A percentile compares a stretch with the other conserved stretches of the same genome.
These are phyloP conservation scores for Buathra laborator DNA, from an alignment of 2,888 invertebrate genomes.

Conservation along the genomic window DNA sequence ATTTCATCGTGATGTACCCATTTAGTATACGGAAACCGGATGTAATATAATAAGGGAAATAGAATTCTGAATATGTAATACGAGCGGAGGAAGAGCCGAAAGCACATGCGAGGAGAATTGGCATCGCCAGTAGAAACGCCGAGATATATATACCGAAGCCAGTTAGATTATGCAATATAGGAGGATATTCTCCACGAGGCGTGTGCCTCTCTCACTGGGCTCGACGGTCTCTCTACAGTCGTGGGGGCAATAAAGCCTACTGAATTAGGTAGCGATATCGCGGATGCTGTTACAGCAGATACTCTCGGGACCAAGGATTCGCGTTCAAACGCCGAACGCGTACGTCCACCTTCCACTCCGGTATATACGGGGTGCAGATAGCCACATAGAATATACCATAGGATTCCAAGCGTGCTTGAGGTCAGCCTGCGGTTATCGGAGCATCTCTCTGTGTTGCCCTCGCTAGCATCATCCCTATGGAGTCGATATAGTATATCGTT, in stretches of 20 bases:
- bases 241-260: conserved; percentile 61
- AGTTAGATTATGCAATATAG: conserved; percentile 48
- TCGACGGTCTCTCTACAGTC: conserved; percentile 8
- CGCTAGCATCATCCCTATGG: not conserved
- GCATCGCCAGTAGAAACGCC: conserved; percentile 42
- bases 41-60: conserved; percentile 41
- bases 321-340: conserved; percentile 45
- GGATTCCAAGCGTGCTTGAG: conserved; percentile 60
- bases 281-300: conserved; percentile 35
- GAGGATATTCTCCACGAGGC: conserved; percentile 40
- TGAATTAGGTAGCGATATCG: conserved; percentile 66
- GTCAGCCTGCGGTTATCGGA: conserved; percentile 60
- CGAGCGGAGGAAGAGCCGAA: conserved; percentile 2
- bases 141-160: conserved; percentile 5
- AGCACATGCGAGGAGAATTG: conserved; percentile 40
- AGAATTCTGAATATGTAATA: conserved; percentile 52
- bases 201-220: not conserved
- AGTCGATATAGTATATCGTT: conserved; percentile 15
- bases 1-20: not conserved
- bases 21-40: conserved; percentile 11
- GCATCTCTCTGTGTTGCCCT: conserved; percentile 27
- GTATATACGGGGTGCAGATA: conserved; percentile 40
- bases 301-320: conserved; percentile 46
- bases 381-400: conserved; percentile 52
- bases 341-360: conserved; percentile 24